These are phyloP conservation scores for Rutilus rutilus DNA, from an alignment of 2,113 vertebrate genomes.

Conservation along the genomic window DNA sequence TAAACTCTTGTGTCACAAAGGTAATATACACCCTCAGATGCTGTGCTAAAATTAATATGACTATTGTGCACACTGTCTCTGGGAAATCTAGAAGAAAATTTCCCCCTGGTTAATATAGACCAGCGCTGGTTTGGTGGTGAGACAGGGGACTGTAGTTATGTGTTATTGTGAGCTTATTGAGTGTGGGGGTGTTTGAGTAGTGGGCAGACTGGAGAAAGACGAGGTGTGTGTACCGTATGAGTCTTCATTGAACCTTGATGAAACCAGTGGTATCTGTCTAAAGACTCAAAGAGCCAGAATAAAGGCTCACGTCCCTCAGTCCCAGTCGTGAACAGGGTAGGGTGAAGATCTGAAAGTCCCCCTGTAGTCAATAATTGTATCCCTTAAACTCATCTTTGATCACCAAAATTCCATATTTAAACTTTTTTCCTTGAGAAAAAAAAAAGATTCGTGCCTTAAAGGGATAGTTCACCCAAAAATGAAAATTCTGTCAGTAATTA, in stretches of 20 bases:
- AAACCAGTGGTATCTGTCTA: neutral
- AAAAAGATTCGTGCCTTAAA: too few species aligned
- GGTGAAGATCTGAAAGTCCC: too few species aligned
- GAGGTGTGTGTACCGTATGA: conserved; percentile 10
- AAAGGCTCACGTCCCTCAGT: neutral
- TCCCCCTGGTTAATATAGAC: conserved; percentile 42
- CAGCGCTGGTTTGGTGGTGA: conserved; percentile 14
- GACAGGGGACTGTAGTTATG: neutral
- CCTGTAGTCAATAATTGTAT: too few species aligned
- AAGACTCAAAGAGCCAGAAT: too few species aligned
- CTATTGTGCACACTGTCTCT: conserved; percentile 16
- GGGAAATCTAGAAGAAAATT: conserved; percentile 51
- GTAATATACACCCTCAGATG: conserved; percentile 39
- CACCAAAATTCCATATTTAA: too few species aligned
- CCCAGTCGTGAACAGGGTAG: neutral
- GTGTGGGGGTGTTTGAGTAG: neutral
- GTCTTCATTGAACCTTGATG: neutral
- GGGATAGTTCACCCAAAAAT: too few species aligned
- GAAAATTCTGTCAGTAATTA: too few species aligned
- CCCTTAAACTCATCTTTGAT: too few species aligned
- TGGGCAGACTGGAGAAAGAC: conserved; percentile 14
- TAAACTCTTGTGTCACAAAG: conserved; percentile 56
- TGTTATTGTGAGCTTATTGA: neutral
- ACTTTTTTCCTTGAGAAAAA: too few species aligned
- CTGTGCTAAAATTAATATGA: conserved; percentile 30